Percentiles rank a stretch among this genome's conserved stretches.
Conservation (phyloP, 2,113 vertebrate genomes). For the Noctilio leporinus region DNA sequence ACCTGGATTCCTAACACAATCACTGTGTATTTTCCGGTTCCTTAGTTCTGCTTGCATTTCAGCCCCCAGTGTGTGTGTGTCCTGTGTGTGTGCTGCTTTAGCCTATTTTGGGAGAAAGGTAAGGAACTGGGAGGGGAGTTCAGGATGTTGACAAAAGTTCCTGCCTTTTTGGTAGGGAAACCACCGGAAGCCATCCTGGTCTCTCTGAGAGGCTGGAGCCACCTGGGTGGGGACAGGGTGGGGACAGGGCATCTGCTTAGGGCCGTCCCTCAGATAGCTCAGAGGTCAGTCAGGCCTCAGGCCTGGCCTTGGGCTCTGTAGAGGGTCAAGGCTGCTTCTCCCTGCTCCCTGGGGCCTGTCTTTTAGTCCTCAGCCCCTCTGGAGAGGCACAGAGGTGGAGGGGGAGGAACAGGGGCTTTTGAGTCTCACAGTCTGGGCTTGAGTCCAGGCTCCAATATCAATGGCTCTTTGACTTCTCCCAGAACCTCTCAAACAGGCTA, state of each 20-base stretch:
- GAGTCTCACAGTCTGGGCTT: not conserved
- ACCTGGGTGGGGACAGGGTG: not conserved
- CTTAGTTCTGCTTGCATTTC: not conserved
- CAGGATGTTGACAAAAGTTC: not conserved
- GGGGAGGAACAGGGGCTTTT: not conserved
- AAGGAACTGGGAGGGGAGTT: not conserved
- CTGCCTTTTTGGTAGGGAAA: not conserved
- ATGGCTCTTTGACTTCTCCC: not conserved
- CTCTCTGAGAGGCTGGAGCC: not conserved
- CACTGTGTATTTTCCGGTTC: not conserved
- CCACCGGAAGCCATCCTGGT: not conserved
- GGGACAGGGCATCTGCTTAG: not conserved
- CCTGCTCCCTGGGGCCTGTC: not conserved
- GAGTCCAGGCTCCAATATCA: not conserved
- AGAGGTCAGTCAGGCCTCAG: not conserved
- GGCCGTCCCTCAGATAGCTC: not conserved
- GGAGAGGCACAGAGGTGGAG: not conserved
- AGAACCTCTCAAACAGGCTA: not conserved
- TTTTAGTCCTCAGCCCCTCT: not conserved
- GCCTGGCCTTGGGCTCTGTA: not conserved
- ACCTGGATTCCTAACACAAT: not conserved
- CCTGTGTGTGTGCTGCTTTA: not conserved
- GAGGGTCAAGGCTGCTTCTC: not conserved
- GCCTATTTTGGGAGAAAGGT: constrained; percentile 18
- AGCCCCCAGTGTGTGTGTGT: not conserved